Base-by-base conservation (phyloP, 2,113 vertebrate genomes). In the Neogobius melanostomus region DNA sequence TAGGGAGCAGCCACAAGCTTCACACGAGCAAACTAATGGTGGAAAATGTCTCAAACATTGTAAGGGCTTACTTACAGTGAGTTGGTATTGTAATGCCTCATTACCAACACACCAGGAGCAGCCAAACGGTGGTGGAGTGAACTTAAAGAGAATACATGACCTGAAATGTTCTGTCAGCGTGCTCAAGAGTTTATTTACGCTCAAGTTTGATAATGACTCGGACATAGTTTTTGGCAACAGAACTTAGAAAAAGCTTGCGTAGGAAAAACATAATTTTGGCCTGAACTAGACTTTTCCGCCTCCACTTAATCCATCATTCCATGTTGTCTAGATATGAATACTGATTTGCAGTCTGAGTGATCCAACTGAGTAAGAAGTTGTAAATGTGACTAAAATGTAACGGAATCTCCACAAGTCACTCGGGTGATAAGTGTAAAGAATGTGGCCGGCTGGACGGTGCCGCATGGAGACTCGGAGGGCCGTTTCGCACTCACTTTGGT, bases 401-500 rank as follows among this genome's bases (percentile, higher is more conserved):
- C 56, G 47, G 60, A 21, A 7, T 47, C 68, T 70, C 71, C 5
- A 68, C 64, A 65, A 69, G 28, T 73, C 46, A 54, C 62, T 5
- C 9, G 64, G 51, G 51, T 10, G 17, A 5, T 66, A 61, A 44
- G 59, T 44, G 36, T n/a, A 44, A 61, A 61, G 59, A 44, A 43
- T 44, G 59, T 44, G 15, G 15, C 36, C 16, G 59, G 59, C 59
- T 10, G 66, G 62, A 62, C 16, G 69, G 8, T 49, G n/a, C 47
- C 36, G 28, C 46, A 64, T 68, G n/a, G 50, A 36, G 48, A 46
- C 49, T 6, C 0, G 28, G 16, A 12, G 21, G n/a, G 5, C 14
- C 7, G 45, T 65, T 68, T 68, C 16, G 44, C 71, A 91, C 93
- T 95, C 84, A 99, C 98, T 93, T 98, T 99, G 73, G 96, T 98